These are phyloP conservation scores for Helarctos malayanus DNA, from an alignment of 2,797 vertebrate genomes.

Conservation along the genomic window DNA sequence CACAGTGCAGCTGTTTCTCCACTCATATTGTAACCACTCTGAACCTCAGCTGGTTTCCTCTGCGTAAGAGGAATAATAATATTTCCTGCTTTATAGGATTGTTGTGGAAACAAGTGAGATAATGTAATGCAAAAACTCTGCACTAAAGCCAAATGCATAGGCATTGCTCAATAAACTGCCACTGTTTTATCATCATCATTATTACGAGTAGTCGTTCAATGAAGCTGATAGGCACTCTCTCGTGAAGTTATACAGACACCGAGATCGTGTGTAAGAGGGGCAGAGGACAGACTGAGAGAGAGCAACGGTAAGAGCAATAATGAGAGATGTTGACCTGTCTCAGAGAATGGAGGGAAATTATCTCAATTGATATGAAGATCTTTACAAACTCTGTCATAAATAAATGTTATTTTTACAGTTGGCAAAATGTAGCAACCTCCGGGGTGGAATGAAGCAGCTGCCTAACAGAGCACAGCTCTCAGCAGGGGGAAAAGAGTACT, in stretches of 20 bases:
- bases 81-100: not conserved
- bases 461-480: not conserved
- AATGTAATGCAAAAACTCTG: not conserved
- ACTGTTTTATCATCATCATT: not conserved
- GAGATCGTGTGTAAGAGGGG: not conserved
- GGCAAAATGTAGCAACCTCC: constrained; percentile 64
- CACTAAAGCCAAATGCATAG: not conserved
- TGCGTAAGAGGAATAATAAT: not conserved
- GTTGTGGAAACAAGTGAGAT: not conserved
- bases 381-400: constrained; percentile 39
- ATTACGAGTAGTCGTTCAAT: not conserved
- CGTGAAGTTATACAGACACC: not conserved
- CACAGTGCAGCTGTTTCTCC: not conserved
- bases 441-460: constrained; percentile 69
- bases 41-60: not conserved
- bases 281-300: not conserved
- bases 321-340: not conserved
- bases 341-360: not conserved
- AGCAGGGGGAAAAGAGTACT: not conserved
- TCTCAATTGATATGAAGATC: not conserved
- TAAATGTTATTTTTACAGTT: constrained; percentile 67
- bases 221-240: not conserved
- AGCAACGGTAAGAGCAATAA: not conserved
- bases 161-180: not conserved
- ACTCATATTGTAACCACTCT: not conserved